Conservation (phyloP, 1,140 invertebrate species). For the Papilio machaon region DNA sequence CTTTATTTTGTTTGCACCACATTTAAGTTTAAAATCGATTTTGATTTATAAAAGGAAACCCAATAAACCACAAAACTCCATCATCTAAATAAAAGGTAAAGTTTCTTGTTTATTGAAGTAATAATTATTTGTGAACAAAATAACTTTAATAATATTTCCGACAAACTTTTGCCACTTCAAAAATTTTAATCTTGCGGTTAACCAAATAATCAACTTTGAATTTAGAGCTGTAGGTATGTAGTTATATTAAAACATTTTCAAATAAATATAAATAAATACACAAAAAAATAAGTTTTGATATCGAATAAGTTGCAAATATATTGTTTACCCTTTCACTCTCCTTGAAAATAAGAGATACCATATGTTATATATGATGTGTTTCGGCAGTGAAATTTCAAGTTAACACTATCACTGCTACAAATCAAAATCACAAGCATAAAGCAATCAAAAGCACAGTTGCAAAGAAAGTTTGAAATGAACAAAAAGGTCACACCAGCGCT, state of each 20-base stretch:
- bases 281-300: too few relatives aligned
- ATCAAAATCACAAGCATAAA: conserved; percentile 54
- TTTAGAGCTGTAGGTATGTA: not conserved
- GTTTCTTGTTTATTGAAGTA: not conserved
- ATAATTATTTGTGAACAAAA: not conserved
- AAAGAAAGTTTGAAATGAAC: conserved; percentile 66
- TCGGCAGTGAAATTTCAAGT: not conserved
- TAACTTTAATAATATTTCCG: not conserved
- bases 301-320: too few relatives aligned
- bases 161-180: not conserved
- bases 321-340: too few relatives aligned
- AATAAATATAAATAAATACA: too few relatives aligned
- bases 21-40: not conserved
- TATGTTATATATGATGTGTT: too few relatives aligned
- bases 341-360: too few relatives aligned
- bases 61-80: not conserved
- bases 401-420: conserved; percentile 42
- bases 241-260: too few relatives aligned
- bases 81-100: not conserved
- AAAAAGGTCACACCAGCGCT: conserved; percentile 70
- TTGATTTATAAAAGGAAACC: not conserved
- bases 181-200: conserved; percentile 42
- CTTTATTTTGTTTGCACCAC: not conserved
- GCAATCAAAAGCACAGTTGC: conserved; percentile 49
- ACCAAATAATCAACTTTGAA: conserved; percentile 50